Evolutionary conservation across 2,113 vertebrate species (phyloP).

Genomic region (Syrrhaptes paradoxus): DNA sequence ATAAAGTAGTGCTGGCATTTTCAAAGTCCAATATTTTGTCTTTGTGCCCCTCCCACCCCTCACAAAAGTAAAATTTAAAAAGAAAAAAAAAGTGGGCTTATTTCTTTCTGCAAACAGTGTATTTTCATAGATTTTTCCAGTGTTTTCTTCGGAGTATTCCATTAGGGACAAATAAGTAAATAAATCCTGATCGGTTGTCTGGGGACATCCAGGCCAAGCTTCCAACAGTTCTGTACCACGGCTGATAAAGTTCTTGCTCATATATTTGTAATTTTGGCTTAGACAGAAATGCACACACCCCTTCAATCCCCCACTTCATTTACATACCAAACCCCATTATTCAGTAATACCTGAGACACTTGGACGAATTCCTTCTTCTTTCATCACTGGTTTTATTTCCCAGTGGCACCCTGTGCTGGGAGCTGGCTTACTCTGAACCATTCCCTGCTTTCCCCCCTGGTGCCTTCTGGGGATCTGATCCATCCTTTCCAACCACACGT

Average conservation of each 20-base stretch:
- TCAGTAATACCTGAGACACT: not conserved
- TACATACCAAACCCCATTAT: not conserved
- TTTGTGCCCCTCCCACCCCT: rapidly evolving
- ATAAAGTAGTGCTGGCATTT: not conserved
- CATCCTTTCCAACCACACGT: not conserved
- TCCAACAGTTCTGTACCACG: not conserved
- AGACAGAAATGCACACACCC: not conserved
- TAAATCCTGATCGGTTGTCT: not conserved
- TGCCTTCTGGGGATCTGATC: not conserved
- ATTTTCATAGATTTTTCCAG: not conserved
- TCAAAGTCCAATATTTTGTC: not conserved
- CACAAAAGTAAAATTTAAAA: too few relatives aligned
- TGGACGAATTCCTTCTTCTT: not conserved
- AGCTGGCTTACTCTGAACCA: rapidly evolving
- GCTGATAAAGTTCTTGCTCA: not conserved
- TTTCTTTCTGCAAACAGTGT: not conserved
- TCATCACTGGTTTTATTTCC: not conserved
- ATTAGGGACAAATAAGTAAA: not conserved
- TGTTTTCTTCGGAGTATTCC: not conserved
- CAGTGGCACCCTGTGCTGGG: not conserved
- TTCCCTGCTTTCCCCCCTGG: not conserved
- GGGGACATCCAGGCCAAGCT: not conserved
- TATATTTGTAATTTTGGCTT: not conserved
- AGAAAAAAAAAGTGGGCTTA: too few relatives aligned
- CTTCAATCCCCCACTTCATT: not conserved